Evolutionary conservation across 2,113 vertebrate species (phyloP).

Genomic region (Muntiacus muntjak): DNA sequence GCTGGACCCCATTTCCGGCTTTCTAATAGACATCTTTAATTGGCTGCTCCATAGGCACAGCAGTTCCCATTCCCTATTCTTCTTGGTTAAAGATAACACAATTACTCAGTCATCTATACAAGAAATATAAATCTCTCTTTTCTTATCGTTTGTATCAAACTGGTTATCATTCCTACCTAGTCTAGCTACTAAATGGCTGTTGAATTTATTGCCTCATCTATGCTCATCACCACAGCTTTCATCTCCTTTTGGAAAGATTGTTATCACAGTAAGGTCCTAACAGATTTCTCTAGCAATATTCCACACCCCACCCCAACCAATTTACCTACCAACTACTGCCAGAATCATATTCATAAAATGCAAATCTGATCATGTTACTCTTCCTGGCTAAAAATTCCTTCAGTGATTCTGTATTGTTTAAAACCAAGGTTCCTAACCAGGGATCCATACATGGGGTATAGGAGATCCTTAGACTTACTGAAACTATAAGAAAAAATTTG

Average conservation of each 20-base stretch:
- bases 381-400: constrained; percentile 4
- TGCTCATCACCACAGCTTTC: background rate
- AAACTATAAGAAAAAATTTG: constrained; percentile 3
- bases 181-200: background rate
- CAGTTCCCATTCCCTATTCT: background rate
- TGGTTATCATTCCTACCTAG: background rate
- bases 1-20: background rate
- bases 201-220: background rate
- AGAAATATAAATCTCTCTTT: background rate
- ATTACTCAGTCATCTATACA: background rate
- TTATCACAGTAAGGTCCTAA: background rate
- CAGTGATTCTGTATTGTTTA: background rate
- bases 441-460: background rate
- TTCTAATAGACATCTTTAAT: background rate
- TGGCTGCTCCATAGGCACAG: background rate
- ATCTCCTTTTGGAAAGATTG: background rate
- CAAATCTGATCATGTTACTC: background rate
- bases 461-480: background rate
- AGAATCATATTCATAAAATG: constrained; percentile 13
- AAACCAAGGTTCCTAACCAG: background rate
- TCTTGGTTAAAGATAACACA: constrained; percentile 15
- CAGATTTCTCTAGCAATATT: background rate
- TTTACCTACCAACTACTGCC: background rate
- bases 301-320: background rate
- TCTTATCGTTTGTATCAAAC: background rate